Conservation (phyloP, 2,113 vertebrate genomes). For the Vicugna pacos region DNA sequence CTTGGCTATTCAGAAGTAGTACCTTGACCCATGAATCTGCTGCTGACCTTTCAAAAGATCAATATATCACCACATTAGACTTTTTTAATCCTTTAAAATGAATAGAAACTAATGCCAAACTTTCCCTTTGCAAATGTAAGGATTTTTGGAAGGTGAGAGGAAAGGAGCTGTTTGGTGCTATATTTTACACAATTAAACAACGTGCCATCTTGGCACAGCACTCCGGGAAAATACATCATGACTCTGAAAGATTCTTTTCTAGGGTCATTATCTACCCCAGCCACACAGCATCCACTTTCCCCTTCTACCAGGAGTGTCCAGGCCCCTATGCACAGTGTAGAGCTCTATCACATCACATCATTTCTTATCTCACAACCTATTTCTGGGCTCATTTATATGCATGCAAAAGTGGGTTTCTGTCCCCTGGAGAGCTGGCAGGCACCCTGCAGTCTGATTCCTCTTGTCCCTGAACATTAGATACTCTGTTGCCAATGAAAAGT, state of each 20-base stretch:
- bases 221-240: conserved; percentile 70
- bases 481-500: conserved; percentile 61
- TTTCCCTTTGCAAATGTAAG: conserved; percentile 83
- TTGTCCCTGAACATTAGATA: conserved; percentile 60
- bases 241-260: conserved; percentile 55
- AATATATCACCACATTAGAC: conserved; percentile 86
- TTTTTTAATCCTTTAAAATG: conserved; percentile 84
- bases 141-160: conserved; percentile 78
- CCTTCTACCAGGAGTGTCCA: not conserved
- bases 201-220: conserved; percentile 58
- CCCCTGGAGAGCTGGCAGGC: conserved; percentile 65
- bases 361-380: conserved; percentile 27
- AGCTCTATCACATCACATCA: not conserved
- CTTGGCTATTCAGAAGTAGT: conserved; percentile 73
- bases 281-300: conserved; percentile 49
- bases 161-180: conserved; percentile 73
- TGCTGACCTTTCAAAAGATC: conserved; percentile 88
- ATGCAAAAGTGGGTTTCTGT: conserved; percentile 4
- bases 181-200: conserved; percentile 80
- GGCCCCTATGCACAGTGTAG: not conserved
- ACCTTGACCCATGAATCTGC: conserved; percentile 83
- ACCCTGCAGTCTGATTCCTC: conserved; percentile 53
- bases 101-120: conserved; percentile 85
- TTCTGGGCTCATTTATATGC: conserved; percentile 46
- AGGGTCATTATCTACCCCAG: conserved; percentile 53